Conservation (phyloP, 2,113 vertebrate species). For the Hypomesus transpacificus region DNA sequence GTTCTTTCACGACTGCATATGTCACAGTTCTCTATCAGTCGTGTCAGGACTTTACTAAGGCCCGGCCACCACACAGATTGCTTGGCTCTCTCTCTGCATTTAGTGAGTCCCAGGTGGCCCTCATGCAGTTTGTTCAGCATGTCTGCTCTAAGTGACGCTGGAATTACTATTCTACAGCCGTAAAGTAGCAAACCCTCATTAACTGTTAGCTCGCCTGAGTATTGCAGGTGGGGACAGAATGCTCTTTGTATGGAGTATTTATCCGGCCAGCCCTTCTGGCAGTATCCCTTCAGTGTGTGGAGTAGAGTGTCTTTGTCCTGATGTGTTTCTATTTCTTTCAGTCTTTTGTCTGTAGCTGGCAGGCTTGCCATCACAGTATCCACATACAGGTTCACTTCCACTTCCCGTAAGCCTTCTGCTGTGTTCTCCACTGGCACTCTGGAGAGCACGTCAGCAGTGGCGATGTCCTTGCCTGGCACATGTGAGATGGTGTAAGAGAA, state of each 20-base stretch:
- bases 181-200: slow-evolving; percentile 23
- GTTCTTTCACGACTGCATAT: too few relatives aligned
- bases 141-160: slow-evolving; percentile 7
- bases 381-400: slow-evolving; percentile 19
- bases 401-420: background rate
- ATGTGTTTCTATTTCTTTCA: slow-evolving; percentile 1
- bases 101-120: slow-evolving; percentile 22
- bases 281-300: slow-evolving; percentile 14
- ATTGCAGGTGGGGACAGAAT: slow-evolving; percentile 16
- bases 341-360: slow-evolving; percentile 19
- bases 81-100: slow-evolving; percentile 20
- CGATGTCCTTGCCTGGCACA: too few relatives aligned
- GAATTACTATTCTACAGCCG: slow-evolving; percentile 24
- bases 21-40: too few relatives aligned
- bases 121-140: slow-evolving; percentile 24
- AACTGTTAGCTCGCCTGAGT: slow-evolving; percentile 22
- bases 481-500: too few relatives aligned
- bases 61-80: too few relatives aligned
- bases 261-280: slow-evolving; percentile 19
- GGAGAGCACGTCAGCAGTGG: too few relatives aligned
- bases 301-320: slow-evolving; percentile 14
- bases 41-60: too few relatives aligned
- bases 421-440: too few relatives aligned
- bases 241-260: slow-evolving; percentile 9
- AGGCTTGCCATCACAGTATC: slow-evolving; percentile 18